Percentiles rank a stretch among this genome's conserved stretches.
phyloP scores from a whole-genome alignment of 2,797 vertebrate species.

The Enteromius anoplus region DNA sequence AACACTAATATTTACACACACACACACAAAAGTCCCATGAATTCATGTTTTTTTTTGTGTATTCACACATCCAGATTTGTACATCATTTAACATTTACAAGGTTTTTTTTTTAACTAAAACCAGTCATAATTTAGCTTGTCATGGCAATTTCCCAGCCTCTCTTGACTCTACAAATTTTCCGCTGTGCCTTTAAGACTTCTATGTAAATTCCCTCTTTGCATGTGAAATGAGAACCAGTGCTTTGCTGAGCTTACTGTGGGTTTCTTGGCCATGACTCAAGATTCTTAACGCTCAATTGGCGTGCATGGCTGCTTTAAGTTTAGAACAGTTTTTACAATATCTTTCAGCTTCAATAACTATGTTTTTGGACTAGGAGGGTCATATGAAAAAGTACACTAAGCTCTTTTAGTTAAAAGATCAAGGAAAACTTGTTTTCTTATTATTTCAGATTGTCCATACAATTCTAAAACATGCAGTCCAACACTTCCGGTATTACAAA shows the following conservation, averaged over 20 bases:
- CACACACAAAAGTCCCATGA: background rate
- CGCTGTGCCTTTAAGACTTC: conserved; percentile 14
- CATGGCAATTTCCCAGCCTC: background rate
- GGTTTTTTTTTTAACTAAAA: background rate
- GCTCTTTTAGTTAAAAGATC: background rate
- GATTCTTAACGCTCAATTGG: conserved; percentile 15
- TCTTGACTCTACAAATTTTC: background rate
- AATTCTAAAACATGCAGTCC: background rate
- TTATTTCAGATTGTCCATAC: background rate
- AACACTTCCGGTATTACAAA: conserved; percentile 1
- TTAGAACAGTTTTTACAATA: background rate
- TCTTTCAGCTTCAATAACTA: background rate
- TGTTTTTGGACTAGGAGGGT: background rate
- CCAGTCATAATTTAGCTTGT: background rate
- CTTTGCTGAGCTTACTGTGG: conserved; percentile 8
- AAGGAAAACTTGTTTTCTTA: background rate
- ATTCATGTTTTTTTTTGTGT: background rate
- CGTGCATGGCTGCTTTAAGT: background rate
- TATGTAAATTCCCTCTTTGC: conserved; percentile 10
- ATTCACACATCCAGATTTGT: background rate
- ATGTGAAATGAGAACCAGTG: background rate
- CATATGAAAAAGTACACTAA: background rate
- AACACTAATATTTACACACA: too few species aligned
- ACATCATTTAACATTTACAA: background rate
- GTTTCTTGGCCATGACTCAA: conserved; percentile 3